Percentiles rank a stretch among this genome's conserved stretches.
Evolutionary conservation across 1,140 invertebrate genomes (phyloP).

Genomic region (Solen grandis): DNA sequence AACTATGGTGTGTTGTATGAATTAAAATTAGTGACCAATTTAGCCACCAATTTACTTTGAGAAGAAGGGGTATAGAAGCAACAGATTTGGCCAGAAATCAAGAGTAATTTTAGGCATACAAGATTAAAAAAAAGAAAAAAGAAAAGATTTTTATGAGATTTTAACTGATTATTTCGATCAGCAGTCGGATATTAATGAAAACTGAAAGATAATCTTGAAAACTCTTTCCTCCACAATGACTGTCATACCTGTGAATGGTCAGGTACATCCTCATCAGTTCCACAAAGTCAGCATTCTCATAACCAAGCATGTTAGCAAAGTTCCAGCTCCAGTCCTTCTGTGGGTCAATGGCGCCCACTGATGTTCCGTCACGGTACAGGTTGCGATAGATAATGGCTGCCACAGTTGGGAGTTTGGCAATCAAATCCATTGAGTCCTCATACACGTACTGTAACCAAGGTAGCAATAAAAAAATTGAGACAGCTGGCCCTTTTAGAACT

Average conservation of each 20-base stretch:
- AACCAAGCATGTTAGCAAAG: slow-evolving; percentile 96
- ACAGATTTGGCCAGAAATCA: no score
- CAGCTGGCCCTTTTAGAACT: neutral
- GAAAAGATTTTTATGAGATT: no score
- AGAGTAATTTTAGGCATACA: no score
- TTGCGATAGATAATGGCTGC: slow-evolving; percentile 97
- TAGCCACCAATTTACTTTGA: no score
- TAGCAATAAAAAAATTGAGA: neutral
- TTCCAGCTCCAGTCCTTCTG: slow-evolving; percentile 97
- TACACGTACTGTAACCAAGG: slow-evolving; percentile 85
- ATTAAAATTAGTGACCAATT: no score
- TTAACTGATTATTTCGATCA: no score
- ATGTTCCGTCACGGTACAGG: slow-evolving; percentile 91
- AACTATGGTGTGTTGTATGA: no score
- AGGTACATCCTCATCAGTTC: slow-evolving; percentile 97
- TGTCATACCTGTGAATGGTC: slow-evolving; percentile 92
- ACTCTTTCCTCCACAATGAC: no score
- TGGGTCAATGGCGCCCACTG: slow-evolving; percentile 92
- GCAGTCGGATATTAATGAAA: no score
- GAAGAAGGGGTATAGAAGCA: no score
- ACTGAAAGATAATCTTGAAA: no score
- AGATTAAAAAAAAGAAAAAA: no score
- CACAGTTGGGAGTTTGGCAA: slow-evolving; percentile 96
- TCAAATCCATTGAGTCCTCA: slow-evolving; percentile 97
- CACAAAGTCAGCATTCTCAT: slow-evolving; percentile 91